Evolutionary conservation across 2,888 invertebrate species (phyloP).

Genomic region (Perithous albicinctus): DNA sequence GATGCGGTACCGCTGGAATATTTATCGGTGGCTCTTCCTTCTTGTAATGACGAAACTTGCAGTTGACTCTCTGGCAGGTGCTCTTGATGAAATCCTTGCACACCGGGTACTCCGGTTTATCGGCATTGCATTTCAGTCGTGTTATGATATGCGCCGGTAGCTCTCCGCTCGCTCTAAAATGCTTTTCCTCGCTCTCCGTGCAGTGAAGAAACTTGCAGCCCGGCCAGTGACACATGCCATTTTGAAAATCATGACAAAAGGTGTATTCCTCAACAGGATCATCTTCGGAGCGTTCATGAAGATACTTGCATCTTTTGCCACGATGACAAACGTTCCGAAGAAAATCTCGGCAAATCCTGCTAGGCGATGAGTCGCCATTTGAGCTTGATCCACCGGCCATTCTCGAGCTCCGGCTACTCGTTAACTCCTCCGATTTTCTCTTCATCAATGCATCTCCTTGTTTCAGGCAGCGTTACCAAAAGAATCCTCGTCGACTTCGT

Average conservation of each 20-base stretch:
- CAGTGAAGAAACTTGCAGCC: conserved; percentile 93
- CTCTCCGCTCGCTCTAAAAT: conserved; percentile 90
- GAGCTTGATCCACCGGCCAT: conserved; percentile 77
- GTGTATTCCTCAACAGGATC: conserved; percentile 83
- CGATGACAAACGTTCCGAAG: conserved; percentile 87
- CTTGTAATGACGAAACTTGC: conserved; percentile 79
- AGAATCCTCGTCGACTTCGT: no score
- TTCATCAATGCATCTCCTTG: conserved; percentile 74
- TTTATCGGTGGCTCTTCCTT: conserved; percentile 80
- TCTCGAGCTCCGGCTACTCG: conserved; percentile 51
- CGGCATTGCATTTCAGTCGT: conserved; percentile 77
- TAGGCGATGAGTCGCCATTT: conserved; percentile 76
- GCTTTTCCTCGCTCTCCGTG: conserved; percentile 91
- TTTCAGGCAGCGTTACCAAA: conserved; percentile 34
- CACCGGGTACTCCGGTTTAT: conserved; percentile 84
- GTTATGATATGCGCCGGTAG: conserved; percentile 87
- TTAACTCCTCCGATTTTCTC: conserved; percentile 70
- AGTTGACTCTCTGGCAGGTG: conserved; percentile 84
- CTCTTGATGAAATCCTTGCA: conserved; percentile 86
- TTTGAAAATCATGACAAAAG: conserved; percentile 90
- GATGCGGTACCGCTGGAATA: conserved; percentile 74
- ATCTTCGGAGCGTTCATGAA: conserved; percentile 85
- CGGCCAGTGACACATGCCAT: conserved; percentile 90
- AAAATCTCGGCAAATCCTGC: conserved; percentile 86
- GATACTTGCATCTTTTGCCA: conserved; percentile 86